Conservation (phyloP, 35 echinoderm and acorn worm genomes). For the Eucidaris tribuloides region DNA sequence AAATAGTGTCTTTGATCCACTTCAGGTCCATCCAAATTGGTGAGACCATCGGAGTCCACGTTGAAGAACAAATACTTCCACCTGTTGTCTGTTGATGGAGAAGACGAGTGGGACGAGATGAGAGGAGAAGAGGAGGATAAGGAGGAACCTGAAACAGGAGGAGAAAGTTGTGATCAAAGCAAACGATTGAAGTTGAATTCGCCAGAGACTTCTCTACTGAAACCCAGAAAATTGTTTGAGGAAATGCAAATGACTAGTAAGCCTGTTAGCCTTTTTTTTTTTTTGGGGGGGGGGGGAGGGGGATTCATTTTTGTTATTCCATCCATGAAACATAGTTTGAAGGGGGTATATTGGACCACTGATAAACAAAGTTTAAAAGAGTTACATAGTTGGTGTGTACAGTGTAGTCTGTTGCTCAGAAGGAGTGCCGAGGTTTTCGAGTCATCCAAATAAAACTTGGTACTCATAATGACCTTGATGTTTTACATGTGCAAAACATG, state of each 20-base stretch:
- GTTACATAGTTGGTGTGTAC: neutral
- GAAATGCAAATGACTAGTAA: neutral
- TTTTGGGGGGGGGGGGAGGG: neutral
- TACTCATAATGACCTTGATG: too few relatives aligned
- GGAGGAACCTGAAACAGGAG: neutral
- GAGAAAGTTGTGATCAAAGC: neutral
- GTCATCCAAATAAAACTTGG: too few relatives aligned
- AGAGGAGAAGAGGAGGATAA: neutral
- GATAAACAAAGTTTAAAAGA: too few relatives aligned
- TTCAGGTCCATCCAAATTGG: neutral
- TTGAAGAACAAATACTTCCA: neutral
- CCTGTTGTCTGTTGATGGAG: neutral
- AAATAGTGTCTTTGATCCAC: neutral
- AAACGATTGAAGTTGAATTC: neutral
- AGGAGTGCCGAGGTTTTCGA: too few relatives aligned
- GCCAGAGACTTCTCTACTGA: neutral
- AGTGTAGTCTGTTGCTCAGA: neutral
- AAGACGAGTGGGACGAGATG: neutral
- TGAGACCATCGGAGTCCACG: neutral
- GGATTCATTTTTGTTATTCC: neutral
- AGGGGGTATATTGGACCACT: too few relatives aligned
- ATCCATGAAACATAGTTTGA: neutral
- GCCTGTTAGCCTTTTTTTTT: neutral
- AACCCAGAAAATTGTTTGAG: neutral
- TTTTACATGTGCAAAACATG: too few relatives aligned